Base-by-base conservation (phyloP, 2,888 invertebrate genomes). In the Xestobium rufovillosum region DNA sequence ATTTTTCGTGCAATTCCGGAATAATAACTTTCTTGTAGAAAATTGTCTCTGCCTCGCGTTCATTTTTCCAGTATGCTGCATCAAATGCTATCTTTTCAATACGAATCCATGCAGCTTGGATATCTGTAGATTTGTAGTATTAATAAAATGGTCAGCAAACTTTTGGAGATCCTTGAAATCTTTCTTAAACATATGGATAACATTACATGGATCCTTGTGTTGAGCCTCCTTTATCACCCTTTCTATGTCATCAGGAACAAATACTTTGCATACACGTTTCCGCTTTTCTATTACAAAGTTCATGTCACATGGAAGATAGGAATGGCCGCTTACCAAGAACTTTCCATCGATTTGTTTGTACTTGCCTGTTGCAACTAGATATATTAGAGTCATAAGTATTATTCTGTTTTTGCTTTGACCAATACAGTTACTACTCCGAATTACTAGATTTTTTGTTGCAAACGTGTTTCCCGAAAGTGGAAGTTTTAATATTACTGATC, bases 371-470 rank as follows among this genome's bases (percentile, higher is more conserved):
- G 23, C 23, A 8, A 19, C 23, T 6, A 19, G 23, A 19, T 19
- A 19, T 8, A 19, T 19, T n/a, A 19, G 6, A 6, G n/a, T 6
- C 6, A 19, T 8, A 8, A 19, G 23, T 8, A 19, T 19, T n/a
- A 19, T 19, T 6, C 23, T 6, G n/a, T 19, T 19, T 38, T 43
- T 38, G 23, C 41, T 38, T 35, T 43, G 35, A 26, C 23, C 31
- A n/a, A 26, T 35, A 14, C 43, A 41, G 39, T 43, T 41, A 25
- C 43, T 37, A 34, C 42, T 39, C 36, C 43, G 43, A 17, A 45
- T 29, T n/a, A n/a, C n/a, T n/a, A n/a, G n/a, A n/a, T n/a, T n/a
- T n/a, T n/a, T n/a, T n/a, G n/a, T n/a, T n/a, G n/a, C n/a, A n/a
- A n/a, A n/a, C n/a, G 30, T 36, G 19, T 34, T 42, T 37, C 30